phyloP scores from a whole-genome alignment of 2,888 invertebrate species.

The Peribatodes rhomboidaria region DNA sequence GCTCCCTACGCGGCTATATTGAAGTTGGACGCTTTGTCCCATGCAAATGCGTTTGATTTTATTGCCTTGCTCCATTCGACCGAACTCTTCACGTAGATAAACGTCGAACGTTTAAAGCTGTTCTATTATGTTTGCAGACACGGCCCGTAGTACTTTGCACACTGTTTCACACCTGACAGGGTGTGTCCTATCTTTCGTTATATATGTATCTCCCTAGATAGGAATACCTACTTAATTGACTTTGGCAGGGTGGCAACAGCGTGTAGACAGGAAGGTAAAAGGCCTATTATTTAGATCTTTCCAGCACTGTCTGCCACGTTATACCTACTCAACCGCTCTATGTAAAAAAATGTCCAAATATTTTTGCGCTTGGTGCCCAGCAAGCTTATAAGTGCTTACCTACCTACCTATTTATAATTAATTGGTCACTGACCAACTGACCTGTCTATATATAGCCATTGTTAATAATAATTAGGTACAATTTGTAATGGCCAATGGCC shows the following conservation, averaged over 20 bases:
- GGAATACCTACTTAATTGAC: slow-evolving; percentile 27
- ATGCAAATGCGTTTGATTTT: slow-evolving; percentile 75
- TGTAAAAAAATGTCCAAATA: too few species aligned
- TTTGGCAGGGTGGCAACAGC: slow-evolving; percentile 11
- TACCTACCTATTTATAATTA: too few species aligned
- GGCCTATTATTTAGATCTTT: background rate
- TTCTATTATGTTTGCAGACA: slow-evolving; percentile 44
- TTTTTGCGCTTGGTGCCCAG: too few species aligned
- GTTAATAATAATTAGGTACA: too few species aligned
- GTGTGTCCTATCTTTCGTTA: too few species aligned
- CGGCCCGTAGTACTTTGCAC: slow-evolving; percentile 22
- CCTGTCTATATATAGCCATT: too few species aligned
- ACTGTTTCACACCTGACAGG: slow-evolving; percentile 31
- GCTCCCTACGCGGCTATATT: slow-evolving; percentile 66
- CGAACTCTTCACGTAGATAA: slow-evolving; percentile 59
- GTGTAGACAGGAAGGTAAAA: too few species aligned
- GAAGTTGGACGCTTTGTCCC: slow-evolving; percentile 69
- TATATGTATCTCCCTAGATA: background rate
- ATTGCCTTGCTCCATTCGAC: slow-evolving; percentile 57
- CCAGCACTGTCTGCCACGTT: too few species aligned
- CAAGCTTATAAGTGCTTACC: too few species aligned
- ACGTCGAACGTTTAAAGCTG: slow-evolving; percentile 47
- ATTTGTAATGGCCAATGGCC: too few species aligned
- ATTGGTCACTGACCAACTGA: too few species aligned
- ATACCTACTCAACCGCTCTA: too few species aligned